These are phyloP conservation scores for Neoascia interrupta DNA, from an alignment of 2,888 invertebrate genomes.

Conservation along the genomic window DNA sequence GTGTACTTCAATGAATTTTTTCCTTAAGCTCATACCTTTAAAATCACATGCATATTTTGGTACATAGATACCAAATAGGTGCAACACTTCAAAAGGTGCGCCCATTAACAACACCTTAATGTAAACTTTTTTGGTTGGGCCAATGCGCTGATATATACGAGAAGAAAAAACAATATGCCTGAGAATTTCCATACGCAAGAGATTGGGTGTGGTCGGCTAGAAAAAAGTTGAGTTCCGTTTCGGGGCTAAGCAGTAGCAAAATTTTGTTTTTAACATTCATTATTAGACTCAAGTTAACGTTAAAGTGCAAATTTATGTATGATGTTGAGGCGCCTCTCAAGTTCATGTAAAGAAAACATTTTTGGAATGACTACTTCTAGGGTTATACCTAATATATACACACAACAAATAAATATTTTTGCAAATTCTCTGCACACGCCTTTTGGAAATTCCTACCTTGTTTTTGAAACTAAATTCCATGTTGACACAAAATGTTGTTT, in stretches of 20 bases:
- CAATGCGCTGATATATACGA: too few relatives aligned
- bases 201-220: conserved; percentile 36
- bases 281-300: background rate
- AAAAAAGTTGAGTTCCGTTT: background rate
- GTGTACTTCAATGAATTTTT: too few relatives aligned
- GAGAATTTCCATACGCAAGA: conserved; percentile 3
- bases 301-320: conserved; percentile 60
- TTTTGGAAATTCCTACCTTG: too few relatives aligned
- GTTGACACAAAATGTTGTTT: conserved; percentile 45
- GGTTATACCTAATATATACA: too few relatives aligned
- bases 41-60: too few relatives aligned
- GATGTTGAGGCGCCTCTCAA: conserved; percentile 14
- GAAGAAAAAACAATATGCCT: conserved; percentile 9
- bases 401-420: background rate
- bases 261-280: background rate
- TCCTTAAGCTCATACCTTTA: too few relatives aligned
- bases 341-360: conserved; percentile 20
- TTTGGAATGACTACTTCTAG: conserved; percentile 22
- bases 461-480: conserved; percentile 33
- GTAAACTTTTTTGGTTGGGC: conserved; percentile 1
- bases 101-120: conserved; percentile 12
- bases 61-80: too few relatives aligned
- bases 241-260: conserved; percentile 27
- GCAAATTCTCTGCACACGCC: conserved; percentile 24
- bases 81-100: conserved; percentile 53